Conservation (phyloP, 2,797 vertebrate genomes). For the Pipistrellus pygmaeus region DNA sequence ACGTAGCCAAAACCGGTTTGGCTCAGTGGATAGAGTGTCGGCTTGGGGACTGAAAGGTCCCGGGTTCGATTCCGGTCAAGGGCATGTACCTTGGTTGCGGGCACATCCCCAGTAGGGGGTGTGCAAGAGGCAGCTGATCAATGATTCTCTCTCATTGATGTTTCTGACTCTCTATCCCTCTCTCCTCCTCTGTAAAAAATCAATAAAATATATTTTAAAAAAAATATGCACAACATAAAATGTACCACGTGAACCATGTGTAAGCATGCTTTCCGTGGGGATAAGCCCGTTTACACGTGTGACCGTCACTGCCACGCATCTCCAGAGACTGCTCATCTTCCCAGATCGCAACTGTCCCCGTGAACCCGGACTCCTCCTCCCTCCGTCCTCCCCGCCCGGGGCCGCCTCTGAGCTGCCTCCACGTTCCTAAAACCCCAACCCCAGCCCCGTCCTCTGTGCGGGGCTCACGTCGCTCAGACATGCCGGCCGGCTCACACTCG, state of each 20-base stretch:
- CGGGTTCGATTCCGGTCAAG: no score
- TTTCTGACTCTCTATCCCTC: no score
- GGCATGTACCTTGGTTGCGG: no score
- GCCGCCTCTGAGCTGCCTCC: background rate
- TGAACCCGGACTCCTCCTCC: background rate
- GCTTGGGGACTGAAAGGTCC: no score
- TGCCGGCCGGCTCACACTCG: background rate
- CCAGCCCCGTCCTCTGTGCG: background rate
- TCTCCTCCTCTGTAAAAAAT: no score
- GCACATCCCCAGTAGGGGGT: no score
- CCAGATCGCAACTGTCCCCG: accelerated
- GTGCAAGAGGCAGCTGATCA: no score
- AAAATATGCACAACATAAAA: background rate
- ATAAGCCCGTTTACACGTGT: accelerated
- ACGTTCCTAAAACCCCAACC: no score
- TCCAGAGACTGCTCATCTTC: background rate
- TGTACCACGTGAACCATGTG: background rate
- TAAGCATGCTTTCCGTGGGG: background rate
- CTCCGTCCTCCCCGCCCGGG: accelerated
- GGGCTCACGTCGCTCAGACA: background rate
- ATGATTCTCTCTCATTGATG: no score
- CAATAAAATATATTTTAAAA: no score
- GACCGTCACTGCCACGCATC: background rate
- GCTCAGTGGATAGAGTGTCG: no score
- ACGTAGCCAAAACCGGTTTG: background rate